Evolutionary conservation across 1,140 invertebrate genomes (phyloP), one percentile per base, ranked within the genome.

Genomic region (Oryzaephilus surinamensis): DNA sequence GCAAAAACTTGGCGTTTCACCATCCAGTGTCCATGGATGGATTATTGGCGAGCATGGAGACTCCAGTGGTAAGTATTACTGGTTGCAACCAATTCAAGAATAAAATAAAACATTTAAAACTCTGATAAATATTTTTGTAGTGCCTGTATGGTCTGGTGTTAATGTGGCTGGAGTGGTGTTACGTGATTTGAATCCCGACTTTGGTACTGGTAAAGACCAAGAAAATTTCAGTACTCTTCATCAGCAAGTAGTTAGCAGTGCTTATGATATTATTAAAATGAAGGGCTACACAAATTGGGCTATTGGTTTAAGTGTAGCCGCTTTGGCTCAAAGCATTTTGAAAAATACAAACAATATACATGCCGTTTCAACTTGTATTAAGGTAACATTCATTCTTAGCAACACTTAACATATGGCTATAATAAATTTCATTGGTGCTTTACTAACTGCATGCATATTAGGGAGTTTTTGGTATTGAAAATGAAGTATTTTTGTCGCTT

Each of bases 271-370:
- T n/a, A 90, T 92, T 60, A 81, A 78, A 58, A 66, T 90, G 45
- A 92, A 91, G 63, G 86, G 87, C 1, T 91, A 90, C 63, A 92
- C 87, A 2, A 88, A 83, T 14, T 90, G 86, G 85, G 87, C 85
- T 10, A 89, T 92, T 51, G 86, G 88, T 8, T 66, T 92, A n/a
- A 87, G 84, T 53, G 74, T 85, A 0, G 72, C 84, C 1, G 71
- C 77, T 42, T 64, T 93, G 23, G 73, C 73, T 14, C 69, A 75
- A 12, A 73, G 81, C 17, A 81, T 93, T 43, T 58, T 93, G 27
- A 68, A 76, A 33, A 91, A 93, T 60, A 72, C 74, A 4, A 73
- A 76, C 53, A 79, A 77, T 57, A 73, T 92, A 21, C 83, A 84
- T 49, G 81, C 87, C 4, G 77, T 93, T 3, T 87, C 85, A 4